Percentiles rank a stretch among this genome's conserved stretches.
These are phyloP conservation scores for Nomada fucata DNA, from an alignment of 2,888 invertebrate species.

Conservation along the genomic window DNA sequence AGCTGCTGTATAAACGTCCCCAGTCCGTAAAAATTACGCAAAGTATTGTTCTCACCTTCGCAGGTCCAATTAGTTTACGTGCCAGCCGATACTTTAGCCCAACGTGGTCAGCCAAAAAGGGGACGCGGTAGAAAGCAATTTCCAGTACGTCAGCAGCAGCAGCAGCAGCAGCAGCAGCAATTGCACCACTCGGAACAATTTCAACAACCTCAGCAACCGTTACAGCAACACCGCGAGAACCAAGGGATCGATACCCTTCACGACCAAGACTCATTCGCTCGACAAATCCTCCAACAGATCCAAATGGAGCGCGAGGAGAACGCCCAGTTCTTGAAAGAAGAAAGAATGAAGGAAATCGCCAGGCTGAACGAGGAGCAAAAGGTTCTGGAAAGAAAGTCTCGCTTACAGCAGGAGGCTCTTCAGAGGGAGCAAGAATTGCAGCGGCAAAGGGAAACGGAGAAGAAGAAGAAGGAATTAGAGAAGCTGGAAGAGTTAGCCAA, in stretches of 20 bases:
- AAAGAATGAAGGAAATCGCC: conserved; percentile 78
- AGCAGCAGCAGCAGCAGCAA: conserved; percentile 37
- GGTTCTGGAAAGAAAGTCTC: conserved; percentile 77
- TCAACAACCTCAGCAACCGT: conserved; percentile 57
- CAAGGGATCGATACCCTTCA: conserved; percentile 35
- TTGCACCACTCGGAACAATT: no score
- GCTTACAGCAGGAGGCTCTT: conserved; percentile 73
- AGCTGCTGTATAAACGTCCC: neutral
- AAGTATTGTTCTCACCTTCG: neutral
- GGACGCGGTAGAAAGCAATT: conserved; percentile 75
- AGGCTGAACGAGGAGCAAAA: conserved; percentile 78
- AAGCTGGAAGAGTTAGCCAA: conserved; percentile 77
- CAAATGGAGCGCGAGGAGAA: conserved; percentile 79
- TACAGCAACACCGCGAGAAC: conserved; percentile 56
- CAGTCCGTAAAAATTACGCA: neutral
- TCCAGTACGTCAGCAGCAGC: conserved; percentile 62
- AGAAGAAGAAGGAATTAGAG: conserved; percentile 78
- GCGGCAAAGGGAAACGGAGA: conserved; percentile 77
- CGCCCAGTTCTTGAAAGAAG: conserved; percentile 75
- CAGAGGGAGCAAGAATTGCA: conserved; percentile 77
- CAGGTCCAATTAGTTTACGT: conserved; percentile 92
- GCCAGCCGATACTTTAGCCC: conserved; percentile 90
- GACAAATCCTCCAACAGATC: conserved; percentile 78
- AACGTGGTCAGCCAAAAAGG: conserved; percentile 82
- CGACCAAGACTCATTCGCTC: conserved; percentile 74